These are phyloP conservation scores for Ctenosaura bakeri DNA, from an alignment of 2,797 vertebrate genomes.

Conservation along the genomic window DNA sequence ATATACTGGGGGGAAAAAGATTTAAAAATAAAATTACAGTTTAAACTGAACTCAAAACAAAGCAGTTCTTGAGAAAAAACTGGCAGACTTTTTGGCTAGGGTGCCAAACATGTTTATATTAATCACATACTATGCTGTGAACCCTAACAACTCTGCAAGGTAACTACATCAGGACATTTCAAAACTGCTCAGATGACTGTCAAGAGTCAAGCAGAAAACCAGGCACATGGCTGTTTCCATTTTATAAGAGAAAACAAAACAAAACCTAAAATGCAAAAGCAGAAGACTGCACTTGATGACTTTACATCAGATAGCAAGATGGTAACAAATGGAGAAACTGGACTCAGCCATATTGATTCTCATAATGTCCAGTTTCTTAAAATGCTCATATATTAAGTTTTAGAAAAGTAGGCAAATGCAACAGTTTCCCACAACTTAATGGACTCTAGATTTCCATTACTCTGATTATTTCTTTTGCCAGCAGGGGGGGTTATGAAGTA, in stretches of 20 bases:
- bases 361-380: background rate
- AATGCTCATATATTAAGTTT: background rate
- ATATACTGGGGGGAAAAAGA: conserved; percentile 89
- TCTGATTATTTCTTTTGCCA: background rate
- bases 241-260: background rate
- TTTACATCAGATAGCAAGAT: background rate
- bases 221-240: background rate
- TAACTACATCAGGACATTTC: background rate
- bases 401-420: background rate
- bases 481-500: background rate
- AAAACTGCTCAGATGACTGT: background rate
- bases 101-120: background rate
- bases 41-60: background rate
- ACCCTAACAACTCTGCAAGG: background rate
- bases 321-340: background rate
- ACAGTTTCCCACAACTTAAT: background rate
- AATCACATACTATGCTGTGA: background rate
- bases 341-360: background rate
- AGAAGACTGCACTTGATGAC: background rate
- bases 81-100: background rate
- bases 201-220: background rate
- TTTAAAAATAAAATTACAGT: conserved; percentile 2
- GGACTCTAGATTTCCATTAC: background rate
- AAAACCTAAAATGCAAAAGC: background rate
- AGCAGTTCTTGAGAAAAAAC: background rate